These are phyloP conservation scores for Diploptera punctata DNA, from an alignment of 2,888 invertebrate species.

Conservation along the genomic window DNA sequence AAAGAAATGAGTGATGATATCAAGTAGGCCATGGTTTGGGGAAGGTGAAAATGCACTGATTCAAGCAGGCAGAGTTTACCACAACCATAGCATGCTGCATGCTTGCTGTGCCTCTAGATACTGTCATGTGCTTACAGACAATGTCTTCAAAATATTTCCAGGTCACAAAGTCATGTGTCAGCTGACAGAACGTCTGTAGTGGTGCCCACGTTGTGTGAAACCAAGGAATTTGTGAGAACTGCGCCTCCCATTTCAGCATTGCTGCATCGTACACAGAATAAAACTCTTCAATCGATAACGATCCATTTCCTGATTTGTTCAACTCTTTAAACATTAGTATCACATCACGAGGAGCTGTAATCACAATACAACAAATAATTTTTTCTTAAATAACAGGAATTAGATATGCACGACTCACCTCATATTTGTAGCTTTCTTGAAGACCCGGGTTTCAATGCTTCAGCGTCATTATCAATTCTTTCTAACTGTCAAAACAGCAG, in stretches of 20 bases:
- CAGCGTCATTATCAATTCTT: too few species aligned
- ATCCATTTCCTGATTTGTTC: conserved; percentile 71
- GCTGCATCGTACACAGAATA: conserved; percentile 73
- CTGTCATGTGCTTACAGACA: conserved; percentile 69
- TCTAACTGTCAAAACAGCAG: too few species aligned
- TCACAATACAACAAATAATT: conserved; percentile 28
- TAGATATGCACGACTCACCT: too few species aligned
- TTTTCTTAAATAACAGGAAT: too few species aligned
- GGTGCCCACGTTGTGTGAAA: conserved; percentile 68
- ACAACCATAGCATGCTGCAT: background rate
- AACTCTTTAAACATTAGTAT: conserved; percentile 82
- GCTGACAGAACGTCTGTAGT: conserved; percentile 66
- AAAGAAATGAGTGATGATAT: too few species aligned
- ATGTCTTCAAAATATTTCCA: conserved; percentile 78
- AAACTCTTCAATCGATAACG: conserved; percentile 75
- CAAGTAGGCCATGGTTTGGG: too few species aligned
- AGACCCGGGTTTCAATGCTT: too few species aligned
- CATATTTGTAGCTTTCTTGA: too few species aligned
- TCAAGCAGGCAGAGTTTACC: too few species aligned
- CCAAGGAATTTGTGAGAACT: conserved; percentile 75
- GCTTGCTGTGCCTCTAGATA: too few species aligned
- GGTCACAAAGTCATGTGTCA: conserved; percentile 66
- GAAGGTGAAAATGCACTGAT: background rate
- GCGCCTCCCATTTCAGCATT: conserved; percentile 73
- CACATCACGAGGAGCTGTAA: conserved; percentile 71